Evolutionary conservation across 2,113 vertebrate species (phyloP), one percentile per base, ranked within the genome.

Genomic region (Macquaria australasica): DNA sequence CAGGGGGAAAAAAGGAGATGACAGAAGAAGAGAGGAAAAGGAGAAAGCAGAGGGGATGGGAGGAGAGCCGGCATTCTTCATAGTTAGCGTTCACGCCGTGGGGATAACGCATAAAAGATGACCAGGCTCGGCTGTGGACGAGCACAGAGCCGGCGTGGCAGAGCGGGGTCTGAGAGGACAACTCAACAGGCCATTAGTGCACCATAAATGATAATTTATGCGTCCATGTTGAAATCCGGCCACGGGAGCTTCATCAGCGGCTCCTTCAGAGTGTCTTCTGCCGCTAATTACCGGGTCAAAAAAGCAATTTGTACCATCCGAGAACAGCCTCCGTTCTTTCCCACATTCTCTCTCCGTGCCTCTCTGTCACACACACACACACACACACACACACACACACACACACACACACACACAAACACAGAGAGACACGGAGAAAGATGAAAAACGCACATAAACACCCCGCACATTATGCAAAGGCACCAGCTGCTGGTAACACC

Each of bases 271-370:
- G 88, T 87, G 87, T 94, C 95, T 94, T 95, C 90, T 93, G 83
- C 86, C 88, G 88, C 92, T 95, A 96, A 96, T 96, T 96, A 95
- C 91, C 56, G 92, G 96, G 95, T 96, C 95, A 96, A 95, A 96
- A 95, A 96, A 96, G 93, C 95, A 94, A 96, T 96, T 96, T 96
- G 94, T 95, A 93, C 90, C 90, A 93, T 93, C 89, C 89, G 93
- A 91, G 92, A 94, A 89, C 92, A 92, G 87, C 91, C 88, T 85
- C 86, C 66, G 45, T 85, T 86, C 86, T 87, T 89, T 88, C 77
- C 78, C 82, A 88, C 84, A 84, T 84, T 87, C 75, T 73, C 79
- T 63, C 66, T 43, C 64, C 0, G 6, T 48, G 66, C 64, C 64
- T 43, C 50, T 70, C 53, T 20, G 20, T 66, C 45, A 76, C 59